phyloP scores from a whole-genome alignment of 2,113 vertebrate genomes.

The Lathamus discolor region DNA sequence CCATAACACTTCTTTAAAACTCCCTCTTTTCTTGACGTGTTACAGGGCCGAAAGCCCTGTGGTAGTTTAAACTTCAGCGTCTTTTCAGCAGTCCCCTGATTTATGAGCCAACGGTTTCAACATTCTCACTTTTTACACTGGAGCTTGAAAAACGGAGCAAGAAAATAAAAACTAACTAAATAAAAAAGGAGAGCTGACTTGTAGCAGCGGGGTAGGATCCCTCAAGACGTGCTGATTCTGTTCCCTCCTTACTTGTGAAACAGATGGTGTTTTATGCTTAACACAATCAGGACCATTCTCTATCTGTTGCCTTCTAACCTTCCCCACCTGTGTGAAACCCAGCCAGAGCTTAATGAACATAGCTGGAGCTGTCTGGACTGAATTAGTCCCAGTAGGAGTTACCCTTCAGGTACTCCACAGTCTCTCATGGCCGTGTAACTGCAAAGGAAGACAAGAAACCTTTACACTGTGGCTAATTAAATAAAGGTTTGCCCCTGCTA shows the following conservation, averaged over 20 bases:
- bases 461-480: slow-evolving; percentile 75
- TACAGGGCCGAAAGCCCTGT: not conserved
- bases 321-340: slow-evolving; percentile 89
- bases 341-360: slow-evolving; percentile 92
- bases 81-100: slow-evolving; percentile 55
- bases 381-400: slow-evolving; percentile 93
- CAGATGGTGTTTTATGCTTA: slow-evolving; percentile 93
- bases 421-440: slow-evolving; percentile 58
- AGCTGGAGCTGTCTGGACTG: slow-evolving; percentile 90
- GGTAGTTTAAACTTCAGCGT: slow-evolving; percentile 31
- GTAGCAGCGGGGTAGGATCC: slow-evolving; percentile 4
- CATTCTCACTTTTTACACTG: slow-evolving; percentile 28
- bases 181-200: slow-evolving; percentile 26
- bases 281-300: slow-evolving; percentile 90
- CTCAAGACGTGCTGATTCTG: slow-evolving; percentile 34
- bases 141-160: slow-evolving; percentile 31
- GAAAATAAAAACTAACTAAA: slow-evolving; percentile 43
- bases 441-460: slow-evolving; percentile 73
- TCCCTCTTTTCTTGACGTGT: slow-evolving; percentile 38
- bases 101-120: slow-evolving; percentile 35
- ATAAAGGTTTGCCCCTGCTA: slow-evolving; percentile 66
- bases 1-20: slow-evolving; percentile 45
- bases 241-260: slow-evolving; percentile 72
- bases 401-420: slow-evolving; percentile 84
- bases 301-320: slow-evolving; percentile 85